phyloP scores from a whole-genome alignment of 2,797 vertebrate genomes.

The Falco peregrinus region DNA sequence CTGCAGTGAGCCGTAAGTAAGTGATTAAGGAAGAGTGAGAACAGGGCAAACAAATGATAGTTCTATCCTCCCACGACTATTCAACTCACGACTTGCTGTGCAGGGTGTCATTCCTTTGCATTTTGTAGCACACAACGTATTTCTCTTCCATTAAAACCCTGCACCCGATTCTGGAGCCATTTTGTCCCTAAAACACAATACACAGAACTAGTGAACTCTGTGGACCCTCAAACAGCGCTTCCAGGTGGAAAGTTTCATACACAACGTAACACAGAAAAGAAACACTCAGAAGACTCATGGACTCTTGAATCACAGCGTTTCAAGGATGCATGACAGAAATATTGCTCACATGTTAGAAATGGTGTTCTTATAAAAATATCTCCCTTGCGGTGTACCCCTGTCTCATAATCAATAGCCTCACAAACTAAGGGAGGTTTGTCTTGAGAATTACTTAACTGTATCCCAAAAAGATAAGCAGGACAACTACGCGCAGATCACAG shows the following conservation, averaged over 20 bases:
- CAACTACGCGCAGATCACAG: not conserved
- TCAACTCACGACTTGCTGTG: not conserved
- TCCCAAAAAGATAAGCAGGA: not conserved
- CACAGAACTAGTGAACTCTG: not conserved
- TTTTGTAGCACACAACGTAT: not conserved
- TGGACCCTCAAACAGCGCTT: not conserved
- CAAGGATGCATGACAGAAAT: not conserved
- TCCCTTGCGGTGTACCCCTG: not conserved
- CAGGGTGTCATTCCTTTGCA: not conserved
- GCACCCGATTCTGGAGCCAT: rapidly evolving
- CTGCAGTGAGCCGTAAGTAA: not conserved
- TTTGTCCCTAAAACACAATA: not conserved
- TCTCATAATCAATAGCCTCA: not conserved
- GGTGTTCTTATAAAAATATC: not conserved
- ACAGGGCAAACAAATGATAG: not conserved
- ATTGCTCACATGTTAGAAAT: too few relatives aligned
- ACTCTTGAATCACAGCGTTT: not conserved
- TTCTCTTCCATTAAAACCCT: not conserved
- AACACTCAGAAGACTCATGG: not conserved
- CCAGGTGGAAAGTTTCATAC: not conserved
- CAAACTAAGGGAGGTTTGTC: not conserved
- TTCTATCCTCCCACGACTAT: not conserved
- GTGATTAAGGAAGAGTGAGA: not conserved
- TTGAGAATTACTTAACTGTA: not conserved
- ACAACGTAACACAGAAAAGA: not conserved